Evolutionary conservation across 2,888 invertebrate genomes (phyloP), one percentile per base, ranked within the genome.

Genomic region (Amiota communis): DNA sequence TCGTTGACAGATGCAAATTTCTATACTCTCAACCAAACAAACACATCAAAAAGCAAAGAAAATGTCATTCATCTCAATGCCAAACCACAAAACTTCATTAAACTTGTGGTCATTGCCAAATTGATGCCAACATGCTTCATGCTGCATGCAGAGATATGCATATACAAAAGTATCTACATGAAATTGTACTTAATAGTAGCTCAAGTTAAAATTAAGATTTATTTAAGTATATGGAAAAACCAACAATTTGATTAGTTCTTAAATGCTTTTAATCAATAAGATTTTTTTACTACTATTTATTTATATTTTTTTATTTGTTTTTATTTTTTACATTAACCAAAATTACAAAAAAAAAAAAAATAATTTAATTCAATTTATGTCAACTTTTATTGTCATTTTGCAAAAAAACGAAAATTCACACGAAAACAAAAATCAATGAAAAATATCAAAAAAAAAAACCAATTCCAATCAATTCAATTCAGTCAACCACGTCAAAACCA

Each of bases 401-500:
- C 36, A 36, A 76, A 75, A 36, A 76, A 75, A 70, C 72, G 17
- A 23, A 65, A 59, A 71, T 23, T 56, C 2, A 36, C 36, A 36
- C 36, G 67, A 81, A 79, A 74, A 59, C 77, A 65, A 74, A 76
- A 77, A 65, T 48, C n/a, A 51, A 65, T 73, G 67, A 61, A 20
- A 56, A 70, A 48, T 49, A 75, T 73, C 69, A 57, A 15, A 20
- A 68, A 63, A 61, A 69, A 68, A 77, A 76, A 51, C 74, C 70
- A 77, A 74, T 77, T 79, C 78, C 36, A 51, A 20, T 79, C 81
- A 81, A 86, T 88, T 86, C 36, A 36, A 36, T 36, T 36, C 36
- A 86, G 86, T 82, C 83, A 80, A 86, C 87, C 89, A 84, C 88
- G 89, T 86, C 87, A 89, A 93, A 96, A 96, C 93, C 96, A 96